Base-by-base conservation (phyloP, 1,140 invertebrate genomes). In the Spodoptera litura region DNA sequence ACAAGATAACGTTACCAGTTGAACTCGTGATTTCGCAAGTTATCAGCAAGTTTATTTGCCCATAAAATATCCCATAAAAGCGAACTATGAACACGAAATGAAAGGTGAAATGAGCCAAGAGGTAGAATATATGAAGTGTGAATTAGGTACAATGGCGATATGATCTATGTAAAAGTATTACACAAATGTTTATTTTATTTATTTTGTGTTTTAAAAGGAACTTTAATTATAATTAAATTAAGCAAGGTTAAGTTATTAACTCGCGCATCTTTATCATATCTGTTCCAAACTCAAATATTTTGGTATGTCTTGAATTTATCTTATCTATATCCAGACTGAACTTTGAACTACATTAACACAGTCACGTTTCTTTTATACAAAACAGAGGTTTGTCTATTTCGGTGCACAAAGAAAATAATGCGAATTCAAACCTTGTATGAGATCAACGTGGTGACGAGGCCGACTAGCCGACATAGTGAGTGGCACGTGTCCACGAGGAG, bases 401-500 rank as follows among this genome's bases (percentile, higher is more conserved):
- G 38, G 5, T 10, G 38, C 38, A 59, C 20, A 59, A 59, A 27
- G 10, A 59, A 27, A 31, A 59, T 10, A 38, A 38, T n/a, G 13
- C 3, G 8, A 59, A 10, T 10, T 59, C 78, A n/a, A 83, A 94
- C 93, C 88, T 93, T 94, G 78, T 89, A 94, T 2, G 91, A 87
- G 61, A 93, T 64, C 44, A 93, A 72, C 8, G 93, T 93, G 20
- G 93, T 93, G 44, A 93, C 87, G 25, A 94, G 91, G 2, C 93
- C 93, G 9, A 93, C 90, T 0, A 94, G 87, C 12, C 93, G 81
- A 90, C 97, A 98, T 5, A 98, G 95, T 93, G 97, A 97, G 91
- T 98, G 97, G 94, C 98, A 98, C 6, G 97, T 96, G 88, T 98
- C 97, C 78, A 98, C 96, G 13, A 98, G 96, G 1, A 98, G 95